Evolutionary conservation across 2,113 vertebrate species (phyloP), one percentile per base, ranked within the genome.

Genomic region (Gymnobelideus leadbeateri): DNA sequence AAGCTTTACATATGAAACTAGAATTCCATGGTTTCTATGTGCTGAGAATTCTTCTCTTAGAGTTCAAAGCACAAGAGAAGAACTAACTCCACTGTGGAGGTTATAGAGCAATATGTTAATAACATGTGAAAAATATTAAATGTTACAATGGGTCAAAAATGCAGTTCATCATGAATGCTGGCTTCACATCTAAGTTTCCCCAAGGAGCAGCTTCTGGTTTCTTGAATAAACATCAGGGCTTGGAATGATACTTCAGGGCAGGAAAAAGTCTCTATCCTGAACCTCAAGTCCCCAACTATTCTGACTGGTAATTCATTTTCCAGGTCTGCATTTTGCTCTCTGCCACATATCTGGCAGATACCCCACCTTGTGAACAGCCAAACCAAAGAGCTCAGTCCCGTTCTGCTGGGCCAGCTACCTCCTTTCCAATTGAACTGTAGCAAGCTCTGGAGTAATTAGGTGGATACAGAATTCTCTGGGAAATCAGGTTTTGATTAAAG

Each of bases 71-170:
- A 7, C 23, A 55, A 55, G 52, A 55, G 21, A n/a, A 53, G n/a
- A 43, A 25, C n/a, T 51, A 46, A n/a, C 52, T 91, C 26, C 26
- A 26, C 23, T n/a, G 7, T 51, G 14, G n/a, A 91, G n/a, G 52
- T 91, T 54, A 91, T 26, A 16, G 89, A 51, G 21, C 23, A 91
- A 52, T 46, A 24, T 91, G 89, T 91, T 43, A 25, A 91, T 91
- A 91, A 91, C 52, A 47, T 52, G 91, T 52, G 91, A 91, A 54
- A 91, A 91, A 52, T 46, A 54, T 52, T 91, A 52, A 91, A 91
- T 55, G 91, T 91, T 46, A 54, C n/a, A 91, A 91, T 91, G 91
- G 91, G 91, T 91, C 91, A 91, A 11, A 91, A 91, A 53, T 23
- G n/a, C 91, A 91, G n/a, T 91, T 55, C n/a, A 46, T 55, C 52